Base-by-base conservation (phyloP, 2,113 vertebrate species). In the Ornithorhynchus anatinus region DNA sequence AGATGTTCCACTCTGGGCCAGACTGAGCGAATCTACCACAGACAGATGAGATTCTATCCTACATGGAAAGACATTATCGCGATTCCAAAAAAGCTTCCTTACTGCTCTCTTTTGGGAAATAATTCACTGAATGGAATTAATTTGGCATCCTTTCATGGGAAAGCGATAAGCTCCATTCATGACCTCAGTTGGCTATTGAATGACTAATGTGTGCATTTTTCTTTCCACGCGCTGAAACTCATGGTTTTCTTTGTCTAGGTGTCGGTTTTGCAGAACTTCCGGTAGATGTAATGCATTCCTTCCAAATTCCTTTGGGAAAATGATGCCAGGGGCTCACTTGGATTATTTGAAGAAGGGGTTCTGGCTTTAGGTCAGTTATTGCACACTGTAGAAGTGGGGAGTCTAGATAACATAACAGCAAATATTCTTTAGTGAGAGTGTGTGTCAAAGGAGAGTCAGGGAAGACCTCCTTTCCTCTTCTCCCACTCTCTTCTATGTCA, bases 151-250 rank as follows among this genome's bases (percentile, higher is more conserved):
- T n/a, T n/a, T n/a, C n/a, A n/a, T 64, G 58, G 33, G 16, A 36
- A 35, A 60, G 50, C 8, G 63, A 17, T 45, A 72, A 66, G 4
- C 48, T 38, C 38, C 61, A 39, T 33, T 43, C 22, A 50, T 73
- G 48, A 44, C 43, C 66, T 77, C 56, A 69, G 36, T 60, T 50
- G 42, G 9, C 8, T 31, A 59, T 73, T 84, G 79, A 72, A 75
- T 75, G 54, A 67, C n/a, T n/a, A n/a, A n/a, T n/a, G n/a, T n/a
- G n/a, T 72, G 63, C 78, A 67, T 72, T 77, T 81, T 80, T 67
- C 19, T 59, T 77, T 73, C 60, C 70, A 17, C 36, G 63, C 59
- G 69, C 62, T 63, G 69, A 52, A 20, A 84, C 66, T 84, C 78
- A 71, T 77, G 75, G 70, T 75, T 64, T 67, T 44, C 25, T 67